Conservation (phyloP, 2,113 vertebrate species). For the Mystacornis crossleyi region DNA sequence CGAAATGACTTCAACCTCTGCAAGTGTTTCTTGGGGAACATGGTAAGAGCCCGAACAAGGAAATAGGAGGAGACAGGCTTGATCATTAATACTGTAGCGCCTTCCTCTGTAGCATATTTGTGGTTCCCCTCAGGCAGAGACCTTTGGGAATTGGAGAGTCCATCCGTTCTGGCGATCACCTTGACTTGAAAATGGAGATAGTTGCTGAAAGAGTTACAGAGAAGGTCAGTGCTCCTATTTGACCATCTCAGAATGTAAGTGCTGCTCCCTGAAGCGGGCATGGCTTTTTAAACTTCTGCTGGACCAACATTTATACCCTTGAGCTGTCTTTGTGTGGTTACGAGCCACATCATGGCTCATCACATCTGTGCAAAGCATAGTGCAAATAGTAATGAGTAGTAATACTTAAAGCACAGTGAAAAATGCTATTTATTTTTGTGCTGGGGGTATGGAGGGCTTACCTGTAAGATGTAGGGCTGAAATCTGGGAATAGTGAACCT, state of each 20-base stretch:
- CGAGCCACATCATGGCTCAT: neutral
- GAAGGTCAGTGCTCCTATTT: neutral
- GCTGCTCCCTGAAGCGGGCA: neutral
- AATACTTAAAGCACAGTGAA: neutral
- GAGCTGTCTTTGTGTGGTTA: neutral
- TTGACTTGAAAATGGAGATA: neutral
- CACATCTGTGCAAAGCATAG: neutral
- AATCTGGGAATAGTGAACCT: accelerated
- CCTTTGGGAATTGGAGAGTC: neutral
- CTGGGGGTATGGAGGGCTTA: neutral
- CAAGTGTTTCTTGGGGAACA: neutral
- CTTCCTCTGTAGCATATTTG: neutral
- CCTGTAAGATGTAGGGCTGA: neutral
- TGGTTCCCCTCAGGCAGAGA: neutral
- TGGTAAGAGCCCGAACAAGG: neutral
- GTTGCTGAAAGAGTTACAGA: neutral
- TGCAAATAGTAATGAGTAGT: neutral
- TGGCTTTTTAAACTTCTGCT: neutral
- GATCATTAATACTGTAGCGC: neutral
- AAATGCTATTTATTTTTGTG: neutral
- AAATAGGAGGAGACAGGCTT: neutral
- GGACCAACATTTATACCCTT: neutral
- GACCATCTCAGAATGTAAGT: neutral
- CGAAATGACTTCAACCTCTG: neutral
- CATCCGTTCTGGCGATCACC: accelerated